Base-by-base conservation (phyloP, 2,797 vertebrate species). In the Melanotaenia trifasciata region DNA sequence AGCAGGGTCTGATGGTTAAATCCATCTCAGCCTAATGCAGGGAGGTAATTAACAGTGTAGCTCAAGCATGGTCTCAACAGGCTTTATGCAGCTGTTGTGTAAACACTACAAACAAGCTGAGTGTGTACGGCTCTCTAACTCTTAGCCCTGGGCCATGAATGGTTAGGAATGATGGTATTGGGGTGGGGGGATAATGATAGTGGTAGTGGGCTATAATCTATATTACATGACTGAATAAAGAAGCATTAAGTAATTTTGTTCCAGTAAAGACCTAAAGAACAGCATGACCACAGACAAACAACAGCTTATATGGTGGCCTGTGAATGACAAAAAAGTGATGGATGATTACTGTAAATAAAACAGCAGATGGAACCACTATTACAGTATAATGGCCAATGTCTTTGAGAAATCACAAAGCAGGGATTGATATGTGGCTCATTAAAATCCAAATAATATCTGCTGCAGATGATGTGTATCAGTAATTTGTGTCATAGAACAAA, bases 71-170 rank as follows among this genome's bases (percentile, higher is more conserved):
- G 60, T 83, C 78, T 77, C 59, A 54, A 67, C 66, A 36, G 78
- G 74, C 86, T 91, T 90, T 87, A 81, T 88, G 71, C 68, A 40
- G 64, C 61, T 91, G 89, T 93, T 93, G 81, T 92, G 91, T 90
- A 88, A 93, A 93, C 88, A 91, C 56, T 26, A 36, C 26, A 67
- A 71, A 84, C 84, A 67, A 74, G 70, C 64, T 73, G 50, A 28
- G 0, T 35, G 58, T 54, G 64, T 40, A 22, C 56, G 40, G 68
- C 76, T 74, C 64, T 54, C 32, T 54, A 53, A 72, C 33, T 14
- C 4, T 30, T 26, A 51, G 53, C 81, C 62, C 24, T 0, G 16
- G 68, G 86, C 74, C 70, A 56, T 38, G 32, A 78, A 57, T 75
- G 58, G 24, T 28, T n/a, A 5, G 59, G 30, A 64, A 40, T 28